phyloP scores from a whole-genome alignment of 1,140 invertebrate genomes.

The Drosophila busckii region DNA sequence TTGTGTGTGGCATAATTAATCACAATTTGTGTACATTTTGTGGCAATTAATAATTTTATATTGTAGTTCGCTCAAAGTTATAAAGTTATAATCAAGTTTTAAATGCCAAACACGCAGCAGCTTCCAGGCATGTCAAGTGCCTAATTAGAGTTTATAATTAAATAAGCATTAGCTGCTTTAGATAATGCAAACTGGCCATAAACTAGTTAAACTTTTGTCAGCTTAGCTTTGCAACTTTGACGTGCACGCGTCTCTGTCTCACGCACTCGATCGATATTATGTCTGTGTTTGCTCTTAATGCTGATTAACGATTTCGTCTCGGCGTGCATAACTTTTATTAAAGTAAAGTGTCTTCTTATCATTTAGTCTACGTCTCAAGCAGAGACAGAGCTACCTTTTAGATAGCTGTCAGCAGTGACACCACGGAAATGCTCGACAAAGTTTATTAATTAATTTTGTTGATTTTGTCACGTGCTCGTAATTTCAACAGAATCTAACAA shows the following conservation, averaged over 20 bases:
- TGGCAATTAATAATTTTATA: constrained; percentile 72
- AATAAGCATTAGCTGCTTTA: too few relatives aligned
- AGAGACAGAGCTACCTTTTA: constrained; percentile 5
- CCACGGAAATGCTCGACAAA: constrained; percentile 67
- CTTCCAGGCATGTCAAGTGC: too few relatives aligned
- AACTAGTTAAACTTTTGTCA: too few relatives aligned
- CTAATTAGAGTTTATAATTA: too few relatives aligned
- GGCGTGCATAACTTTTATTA: constrained; percentile 8
- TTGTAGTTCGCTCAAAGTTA: constrained; percentile 39
- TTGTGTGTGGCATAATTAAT: constrained; percentile 55
- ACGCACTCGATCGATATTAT: too few relatives aligned
- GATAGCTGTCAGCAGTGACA: constrained; percentile 46
- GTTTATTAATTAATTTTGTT: constrained; percentile 77
- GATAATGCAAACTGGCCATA: too few relatives aligned
- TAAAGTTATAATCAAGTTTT: constrained; percentile 20
- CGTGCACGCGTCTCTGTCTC: too few relatives aligned
- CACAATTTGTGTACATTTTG: constrained; percentile 68
- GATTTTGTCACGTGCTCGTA: constrained; percentile 74
- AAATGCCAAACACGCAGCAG: constrained; percentile 8
- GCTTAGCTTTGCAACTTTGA: too few relatives aligned
- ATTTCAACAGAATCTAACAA: constrained; percentile 65
- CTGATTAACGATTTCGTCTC: constrained; percentile 33
- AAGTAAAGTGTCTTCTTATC: constrained; percentile 14
- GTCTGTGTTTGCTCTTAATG: too few relatives aligned
- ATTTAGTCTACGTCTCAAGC: constrained; percentile 4